Percentiles rank a stretch among this genome's conserved stretches.
phyloP scores from a whole-genome alignment of 2,888 invertebrate genomes.

The Tetanocera ferruginea region DNA sequence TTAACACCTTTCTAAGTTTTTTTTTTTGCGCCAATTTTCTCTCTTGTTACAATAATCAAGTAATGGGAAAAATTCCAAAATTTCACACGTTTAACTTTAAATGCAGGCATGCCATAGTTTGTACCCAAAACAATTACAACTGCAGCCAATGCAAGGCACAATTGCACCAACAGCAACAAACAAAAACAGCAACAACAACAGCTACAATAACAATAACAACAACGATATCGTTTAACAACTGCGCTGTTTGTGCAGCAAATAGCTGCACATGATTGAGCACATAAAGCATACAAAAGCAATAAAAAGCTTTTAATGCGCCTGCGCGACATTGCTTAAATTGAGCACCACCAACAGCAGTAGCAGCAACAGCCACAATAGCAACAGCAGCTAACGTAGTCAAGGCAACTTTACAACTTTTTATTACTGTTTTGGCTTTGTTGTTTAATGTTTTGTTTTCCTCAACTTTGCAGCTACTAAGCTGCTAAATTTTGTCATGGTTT shows the following conservation, averaged over 20 bases:
- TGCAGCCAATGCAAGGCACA: slow-evolving; percentile 44
- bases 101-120: slow-evolving; percentile 12
- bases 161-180: slow-evolving; percentile 39
- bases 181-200: slow-evolving; percentile 41
- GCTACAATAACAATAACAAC: slow-evolving; percentile 35
- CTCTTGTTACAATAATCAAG: background rate
- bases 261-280: slow-evolving; percentile 54
- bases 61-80: background rate
- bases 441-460: background rate
- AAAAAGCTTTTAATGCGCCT: slow-evolving; percentile 49
- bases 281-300: slow-evolving; percentile 61
- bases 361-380: slow-evolving; percentile 16
- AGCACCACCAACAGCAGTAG: slow-evolving; percentile 48
- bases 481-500: background rate
- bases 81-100: background rate
- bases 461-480: background rate
- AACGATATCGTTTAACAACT: slow-evolving; percentile 55
- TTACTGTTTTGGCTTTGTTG: slow-evolving; percentile 1
- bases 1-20: background rate
- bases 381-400: slow-evolving; percentile 3
- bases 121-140: slow-evolving; percentile 50
- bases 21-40: background rate
- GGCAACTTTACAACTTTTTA: slow-evolving; percentile 17
- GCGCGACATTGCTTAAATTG: slow-evolving; percentile 53
- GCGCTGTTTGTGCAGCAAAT: slow-evolving; percentile 45